phyloP scores from a whole-genome alignment of 2,888 invertebrate genomes.

The Hirtodrosophila trivittata region DNA sequence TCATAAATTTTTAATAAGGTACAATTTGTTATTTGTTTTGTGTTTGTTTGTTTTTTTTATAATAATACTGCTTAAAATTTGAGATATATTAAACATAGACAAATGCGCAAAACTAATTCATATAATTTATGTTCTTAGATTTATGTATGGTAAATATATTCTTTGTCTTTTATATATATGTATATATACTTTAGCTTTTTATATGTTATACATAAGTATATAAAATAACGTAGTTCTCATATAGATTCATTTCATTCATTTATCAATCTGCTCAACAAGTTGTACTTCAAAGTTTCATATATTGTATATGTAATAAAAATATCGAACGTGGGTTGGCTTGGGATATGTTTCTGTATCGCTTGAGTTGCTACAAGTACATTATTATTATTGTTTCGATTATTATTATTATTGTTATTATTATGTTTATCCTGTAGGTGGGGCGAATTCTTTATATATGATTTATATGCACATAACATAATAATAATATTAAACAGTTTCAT shows the following conservation, averaged over 20 bases:
- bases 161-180: background rate
- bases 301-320: constrained; percentile 38
- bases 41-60: constrained; percentile 31
- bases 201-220: constrained; percentile 33
- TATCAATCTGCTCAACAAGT: constrained; percentile 33
- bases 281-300: constrained; percentile 52
- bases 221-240: constrained; percentile 60
- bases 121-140: constrained; percentile 15
- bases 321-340: constrained; percentile 51
- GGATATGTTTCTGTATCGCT: constrained; percentile 65
- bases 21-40: constrained; percentile 52
- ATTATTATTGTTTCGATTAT: constrained; percentile 20
- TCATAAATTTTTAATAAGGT: constrained; percentile 57
- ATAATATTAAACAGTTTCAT: constrained; percentile 17
- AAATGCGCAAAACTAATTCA: constrained; percentile 22
- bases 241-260: constrained; percentile 28
- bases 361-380: constrained; percentile 22
- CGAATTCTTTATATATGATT: constrained; percentile 26
- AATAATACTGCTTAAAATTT: constrained; percentile 57
- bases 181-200: constrained; percentile 13
- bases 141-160: constrained; percentile 11
- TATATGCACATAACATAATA: constrained; percentile 9
- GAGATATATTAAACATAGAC: constrained; percentile 53
- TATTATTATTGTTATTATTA: constrained; percentile 24
- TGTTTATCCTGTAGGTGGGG: constrained; percentile 44